Conservation (phyloP, 2,888 invertebrate genomes). For the Lamproptera curius region DNA sequence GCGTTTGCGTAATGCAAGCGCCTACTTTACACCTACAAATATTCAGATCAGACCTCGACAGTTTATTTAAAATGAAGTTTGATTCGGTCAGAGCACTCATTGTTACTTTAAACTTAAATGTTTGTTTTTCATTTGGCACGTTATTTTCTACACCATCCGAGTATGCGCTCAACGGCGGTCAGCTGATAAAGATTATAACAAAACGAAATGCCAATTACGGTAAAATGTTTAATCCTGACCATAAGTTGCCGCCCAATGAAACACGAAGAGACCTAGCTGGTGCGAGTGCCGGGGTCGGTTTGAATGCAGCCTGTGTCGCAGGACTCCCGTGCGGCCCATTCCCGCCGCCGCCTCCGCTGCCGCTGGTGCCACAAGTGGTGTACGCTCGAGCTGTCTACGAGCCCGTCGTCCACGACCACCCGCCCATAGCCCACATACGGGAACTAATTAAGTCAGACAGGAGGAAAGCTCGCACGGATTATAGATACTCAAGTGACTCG, state of each 20-base stretch:
- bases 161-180: background rate
- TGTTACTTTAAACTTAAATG: background rate
- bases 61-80: conserved; percentile 3
- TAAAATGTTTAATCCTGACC: background rate
- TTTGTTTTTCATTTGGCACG: background rate
- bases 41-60: background rate
- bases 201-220: background rate
- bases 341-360: background rate
- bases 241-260: conserved; percentile 16
- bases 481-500: conserved; percentile 7
- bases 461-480: conserved; percentile 26
- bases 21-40: no score
- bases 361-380: conserved; percentile 5
- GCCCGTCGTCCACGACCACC: conserved; percentile 56
- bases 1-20: conserved; percentile 6
- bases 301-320: background rate
- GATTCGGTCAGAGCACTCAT: background rate
- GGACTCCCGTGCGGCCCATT: background rate
- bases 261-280: background rate
- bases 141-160: conserved; percentile 1
- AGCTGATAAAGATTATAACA: background rate
- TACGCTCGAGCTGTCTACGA: conserved; percentile 39
- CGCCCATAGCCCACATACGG: conserved; percentile 43
- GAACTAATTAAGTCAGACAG: conserved; percentile 35
- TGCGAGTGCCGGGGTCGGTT: background rate